phyloP scores from a whole-genome alignment of 2,113 vertebrate genomes.

The Embiotoca jacksoni region DNA sequence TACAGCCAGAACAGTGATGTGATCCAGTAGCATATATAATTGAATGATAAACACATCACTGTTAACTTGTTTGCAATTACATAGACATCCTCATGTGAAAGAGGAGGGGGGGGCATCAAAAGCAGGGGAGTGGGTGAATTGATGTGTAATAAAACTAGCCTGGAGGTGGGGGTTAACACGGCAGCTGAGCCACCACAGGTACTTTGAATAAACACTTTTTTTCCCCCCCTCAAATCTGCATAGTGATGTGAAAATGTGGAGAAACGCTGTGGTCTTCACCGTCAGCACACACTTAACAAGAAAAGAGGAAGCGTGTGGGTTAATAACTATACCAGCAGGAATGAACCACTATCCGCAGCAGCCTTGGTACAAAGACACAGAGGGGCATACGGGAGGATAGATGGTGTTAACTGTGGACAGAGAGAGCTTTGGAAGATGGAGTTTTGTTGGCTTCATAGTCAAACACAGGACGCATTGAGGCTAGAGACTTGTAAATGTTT shows the following conservation, averaged over 20 bases:
- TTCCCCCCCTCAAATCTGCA: background rate
- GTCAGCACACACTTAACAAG: background rate
- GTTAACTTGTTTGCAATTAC: constrained; percentile 12
- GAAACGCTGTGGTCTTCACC: constrained; percentile 15
- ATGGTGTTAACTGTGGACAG: constrained; percentile 16
- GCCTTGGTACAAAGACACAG: background rate
- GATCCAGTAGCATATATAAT: constrained; percentile 3
- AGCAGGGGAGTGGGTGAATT: constrained; percentile 2
- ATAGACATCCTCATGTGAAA: constrained; percentile 8
- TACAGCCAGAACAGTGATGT: constrained; percentile 15
- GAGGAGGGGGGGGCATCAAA: background rate
- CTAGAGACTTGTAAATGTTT: constrained; percentile 59
- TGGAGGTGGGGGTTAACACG: background rate
- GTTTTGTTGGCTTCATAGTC: constrained; percentile 38
- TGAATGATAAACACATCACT: background rate
- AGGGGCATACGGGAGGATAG: background rate
- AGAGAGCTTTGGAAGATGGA: constrained; percentile 30
- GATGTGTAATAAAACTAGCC: constrained; percentile 24
- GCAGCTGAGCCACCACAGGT: background rate
- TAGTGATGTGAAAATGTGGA: constrained; percentile 5
- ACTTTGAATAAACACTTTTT: background rate
- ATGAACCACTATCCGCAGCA: background rate
- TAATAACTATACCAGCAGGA: background rate
- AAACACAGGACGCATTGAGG: constrained; percentile 55
- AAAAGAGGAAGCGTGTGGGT: constrained; percentile 32